Evolutionary conservation across 1,140 invertebrate species (phyloP).

Genomic region (Drosophila tsacasi): DNA sequence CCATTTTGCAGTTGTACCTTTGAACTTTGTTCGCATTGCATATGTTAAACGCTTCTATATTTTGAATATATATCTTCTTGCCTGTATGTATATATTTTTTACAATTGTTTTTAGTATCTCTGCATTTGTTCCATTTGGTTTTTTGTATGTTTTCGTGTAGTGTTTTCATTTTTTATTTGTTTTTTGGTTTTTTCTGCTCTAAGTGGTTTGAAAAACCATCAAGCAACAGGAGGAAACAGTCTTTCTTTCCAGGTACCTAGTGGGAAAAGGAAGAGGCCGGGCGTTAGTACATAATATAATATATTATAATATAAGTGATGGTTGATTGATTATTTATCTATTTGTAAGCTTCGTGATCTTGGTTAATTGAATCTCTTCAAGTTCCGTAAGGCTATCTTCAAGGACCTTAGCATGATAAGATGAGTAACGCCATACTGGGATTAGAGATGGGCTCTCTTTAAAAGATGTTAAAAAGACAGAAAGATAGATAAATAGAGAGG

Average conservation of each 20-base stretch:
- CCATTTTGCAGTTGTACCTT: conserved; percentile 20
- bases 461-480: no score
- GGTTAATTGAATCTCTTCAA: neutral
- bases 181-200: conserved; percentile 48
- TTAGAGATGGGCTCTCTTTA: no score
- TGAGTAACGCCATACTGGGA: neutral
- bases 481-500: no score
- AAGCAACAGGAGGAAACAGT: conserved; percentile 85
- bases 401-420: neutral
- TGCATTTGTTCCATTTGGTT: conserved; percentile 37
- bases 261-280: conserved; percentile 3
- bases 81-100: conserved; percentile 30
- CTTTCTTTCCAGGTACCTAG: conserved; percentile 85
- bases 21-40: conserved; percentile 76
- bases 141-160: conserved; percentile 19
- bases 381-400: neutral
- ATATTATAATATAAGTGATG: neutral
- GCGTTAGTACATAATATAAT: neutral
- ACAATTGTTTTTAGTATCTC: conserved; percentile 35
- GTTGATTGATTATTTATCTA: neutral
- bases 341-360: neutral
- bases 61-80: conserved; percentile 42
- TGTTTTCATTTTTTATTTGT: conserved; percentile 27
- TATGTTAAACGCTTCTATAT: conserved; percentile 67
- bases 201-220: conserved; percentile 85